Evolutionary conservation across 2,113 vertebrate genomes (phyloP), one percentile per base, ranked within the genome.

Genomic region (Pungitius pungitius): DNA sequence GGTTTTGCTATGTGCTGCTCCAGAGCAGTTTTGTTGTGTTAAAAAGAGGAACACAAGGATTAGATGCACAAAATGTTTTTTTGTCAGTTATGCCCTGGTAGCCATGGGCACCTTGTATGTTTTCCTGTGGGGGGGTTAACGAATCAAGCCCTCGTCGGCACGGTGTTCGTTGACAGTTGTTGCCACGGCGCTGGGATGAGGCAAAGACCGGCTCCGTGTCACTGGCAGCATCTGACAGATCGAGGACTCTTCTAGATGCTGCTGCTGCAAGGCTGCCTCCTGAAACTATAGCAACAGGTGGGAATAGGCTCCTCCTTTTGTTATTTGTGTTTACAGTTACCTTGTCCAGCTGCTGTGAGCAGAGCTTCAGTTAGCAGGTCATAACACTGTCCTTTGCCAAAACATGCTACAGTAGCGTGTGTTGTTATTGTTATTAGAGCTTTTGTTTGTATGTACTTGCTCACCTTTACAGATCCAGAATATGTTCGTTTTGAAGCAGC

Each of bases 241-340:
- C 85, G 79, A 79, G 77, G 73, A 37, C 56, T 84, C 65, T 68
- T 75, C 62, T 88, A 58, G 78, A 87, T 89, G 81, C 80, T 85
- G 81, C 80, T 85, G 67, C 81, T 78, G 78, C 77, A 82, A 52
- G 26, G 69, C 76, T 82, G 69, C 73, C 64, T 17, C 5, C 73
- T 83, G 86, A 85, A 87, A 83, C 85, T 82, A 89, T 87, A 90
- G 89, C 87, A 89, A 91, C 90, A 91, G 85, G 91, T 91, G 89
- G 82, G 82, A 80, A 83, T 73, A 77, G 67, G 77, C 81, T 80
- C 65, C 73, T 55, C 65, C 14, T 84, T 39, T 73, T 80, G 58
- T 76, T 73, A 30, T 75, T 77, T 40, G 45, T 86, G 80, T 85
- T 88, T 84, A 77, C 58, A 86, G 43, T 59, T 49, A 30, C 47